Conservation (phyloP, 2,113 vertebrate genomes). For the Istiophorus platypterus region DNA sequence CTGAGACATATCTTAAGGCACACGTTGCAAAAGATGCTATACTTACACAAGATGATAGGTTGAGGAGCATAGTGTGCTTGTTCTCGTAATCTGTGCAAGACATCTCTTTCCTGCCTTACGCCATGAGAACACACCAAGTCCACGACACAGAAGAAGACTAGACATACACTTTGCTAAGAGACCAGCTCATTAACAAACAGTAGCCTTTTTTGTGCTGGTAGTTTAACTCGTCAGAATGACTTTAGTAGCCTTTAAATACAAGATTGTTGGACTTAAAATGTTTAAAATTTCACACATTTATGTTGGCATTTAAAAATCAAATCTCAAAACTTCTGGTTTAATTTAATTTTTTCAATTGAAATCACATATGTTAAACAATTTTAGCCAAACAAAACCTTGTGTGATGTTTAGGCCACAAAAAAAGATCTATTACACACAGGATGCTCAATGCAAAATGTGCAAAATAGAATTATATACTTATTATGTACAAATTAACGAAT, state of each 20-base stretch:
- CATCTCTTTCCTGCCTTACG: slow-evolving; percentile 28
- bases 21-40: slow-evolving; percentile 68
- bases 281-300: slow-evolving; percentile 5
- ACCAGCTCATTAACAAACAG: slow-evolving; percentile 83
- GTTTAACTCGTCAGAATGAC: background rate
- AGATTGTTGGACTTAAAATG: slow-evolving; percentile 4
- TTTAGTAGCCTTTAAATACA: slow-evolving; percentile 11
- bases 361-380: slow-evolving; percentile 3
- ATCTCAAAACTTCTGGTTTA: slow-evolving; percentile 14
- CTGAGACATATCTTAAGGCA: slow-evolving; percentile 62
- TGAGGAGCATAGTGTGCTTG: slow-evolving; percentile 52
- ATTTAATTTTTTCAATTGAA: background rate
- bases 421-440: background rate
- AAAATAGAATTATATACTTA: slow-evolving; percentile 33
- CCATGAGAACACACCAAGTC: slow-evolving; percentile 18
- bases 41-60: slow-evolving; percentile 64
- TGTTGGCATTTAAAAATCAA: slow-evolving; percentile 32
- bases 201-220: slow-evolving; percentile 34
- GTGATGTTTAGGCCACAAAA: slow-evolving; percentile 27
- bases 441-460: slow-evolving; percentile 46
- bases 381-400: background rate
- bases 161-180: slow-evolving; percentile 70
- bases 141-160: slow-evolving; percentile 23
- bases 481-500: slow-evolving; percentile 21
- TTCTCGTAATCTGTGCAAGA: slow-evolving; percentile 45